Evolutionary conservation across 1,140 invertebrate genomes (phyloP), one percentile per base, ranked within the genome.

Genomic region (Bombus fervidus): DNA sequence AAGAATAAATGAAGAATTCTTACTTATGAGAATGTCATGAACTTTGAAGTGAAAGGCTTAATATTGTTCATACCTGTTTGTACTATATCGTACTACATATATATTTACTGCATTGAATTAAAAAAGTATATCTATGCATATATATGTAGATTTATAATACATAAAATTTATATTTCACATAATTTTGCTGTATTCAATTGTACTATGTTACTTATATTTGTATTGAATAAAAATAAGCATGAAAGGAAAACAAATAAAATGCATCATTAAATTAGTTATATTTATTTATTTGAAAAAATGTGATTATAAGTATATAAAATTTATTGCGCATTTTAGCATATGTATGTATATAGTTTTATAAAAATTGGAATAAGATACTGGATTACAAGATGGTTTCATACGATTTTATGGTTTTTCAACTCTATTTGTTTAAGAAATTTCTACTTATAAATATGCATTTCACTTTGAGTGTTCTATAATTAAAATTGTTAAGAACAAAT

Each of bases 281-380:
- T 86, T 86, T 88, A 68, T 89, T 87, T 43, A 53, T 80, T 85
- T 87, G 59, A 89, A 74, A 79, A 89, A 89, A 89, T 77, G 41
- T 43, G 39, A 31, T 77, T 89, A 81, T 31, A 78, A 25, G 78
- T 75, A 66, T 90, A 91, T 66, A 91, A 91, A 91, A 82, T 87
- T 84, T 86, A 62, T 83, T 79, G 74, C 73, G 71, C 53, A 10
- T 83, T 34, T 43, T 53, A 66, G 4, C 15, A 53, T 47, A 86
- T n/a, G 22, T 57, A 34, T 57, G 34, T 71, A 76, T 83, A 87
- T 41, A 31, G n/a, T 39, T 53, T 73, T 85, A 78, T 89, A 85
- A 89, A 86, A 89, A 77, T 80, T 81, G 47, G 62, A 83, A 78
- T 87, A 84, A 72, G 43, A 86, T 64, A 79, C 78, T 81, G 28